A percentile compares a stretch with the other conserved stretches of the same genome.
phyloP scores from a whole-genome alignment of 1,140 invertebrate genomes.

The Pogonus chalceus region DNA sequence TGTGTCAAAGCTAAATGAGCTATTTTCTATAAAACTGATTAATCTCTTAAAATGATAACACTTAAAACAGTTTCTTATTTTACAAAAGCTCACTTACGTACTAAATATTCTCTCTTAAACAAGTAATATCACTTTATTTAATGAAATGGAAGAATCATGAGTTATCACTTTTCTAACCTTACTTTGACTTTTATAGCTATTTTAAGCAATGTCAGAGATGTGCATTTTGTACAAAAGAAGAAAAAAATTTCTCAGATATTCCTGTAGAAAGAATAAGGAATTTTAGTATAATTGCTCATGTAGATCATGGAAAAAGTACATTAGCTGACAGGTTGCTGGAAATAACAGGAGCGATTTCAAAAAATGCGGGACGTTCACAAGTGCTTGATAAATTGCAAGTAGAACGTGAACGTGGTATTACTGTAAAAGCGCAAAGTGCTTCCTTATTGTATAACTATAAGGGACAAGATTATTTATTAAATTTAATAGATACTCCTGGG shows the following conservation, averaged over 20 bases:
- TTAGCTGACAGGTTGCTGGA: conserved; percentile 87
- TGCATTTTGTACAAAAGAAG: conserved; percentile 1
- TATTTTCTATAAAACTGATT: no score
- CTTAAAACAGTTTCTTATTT: no score
- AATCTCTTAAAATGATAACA: no score
- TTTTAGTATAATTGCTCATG: conserved; percentile 94
- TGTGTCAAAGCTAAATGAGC: no score
- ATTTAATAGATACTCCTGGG: conserved; percentile 96
- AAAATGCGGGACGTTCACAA: conserved; percentile 60
- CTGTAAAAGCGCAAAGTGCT: conserved; percentile 95
- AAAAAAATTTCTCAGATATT: conserved; percentile 24
- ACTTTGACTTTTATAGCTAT: background rate
- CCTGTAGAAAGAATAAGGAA: conserved; percentile 73
- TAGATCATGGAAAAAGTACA: conserved; percentile 97
- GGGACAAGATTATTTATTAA: conserved; percentile 70
- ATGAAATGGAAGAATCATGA: no score
- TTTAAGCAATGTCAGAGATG: background rate
- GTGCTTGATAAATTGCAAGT: conserved; percentile 81
- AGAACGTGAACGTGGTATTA: conserved; percentile 92
- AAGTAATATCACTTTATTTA: no score
- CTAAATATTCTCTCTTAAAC: no score
- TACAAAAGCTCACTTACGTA: no score
- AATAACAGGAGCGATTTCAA: conserved; percentile 73
- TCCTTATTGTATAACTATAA: conserved; percentile 71
- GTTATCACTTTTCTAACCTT: no score